Base-by-base conservation (phyloP, 2,888 invertebrate genomes). In the Euclidia mi region DNA sequence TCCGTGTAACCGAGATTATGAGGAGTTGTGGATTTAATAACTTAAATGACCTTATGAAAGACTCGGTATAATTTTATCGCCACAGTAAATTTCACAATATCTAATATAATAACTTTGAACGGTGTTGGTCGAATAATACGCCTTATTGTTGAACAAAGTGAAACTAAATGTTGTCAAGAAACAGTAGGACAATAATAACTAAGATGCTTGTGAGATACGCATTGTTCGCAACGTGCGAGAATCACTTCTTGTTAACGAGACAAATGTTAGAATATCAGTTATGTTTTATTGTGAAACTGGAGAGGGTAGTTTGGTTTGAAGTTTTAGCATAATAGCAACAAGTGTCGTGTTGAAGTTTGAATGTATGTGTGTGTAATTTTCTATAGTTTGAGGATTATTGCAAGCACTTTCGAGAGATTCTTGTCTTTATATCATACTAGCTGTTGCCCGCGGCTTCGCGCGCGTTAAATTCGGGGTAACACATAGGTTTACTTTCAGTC, bases 1-100 rank as follows among this genome's bases (percentile, higher is more conserved):
- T 38, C 38, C 20, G 10, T 50, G 9, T 42, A 34, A 40, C 32
- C 38, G 7, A 52, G 18, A 64, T 70, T 64, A 70, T 41, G 68
- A 67, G 32, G 51, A 56, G 56, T 52, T 11, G 51, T 45, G 52
- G 64, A 64, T 67, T 64, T 60, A 41, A 64, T 60, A 37, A 72
- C 53, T 49, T 45, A 58, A 71, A 68, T 46, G 49, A 58, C 45
- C 28, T 41, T 17, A 17, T 49, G 53, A 56, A 56, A 56, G 50
- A 67, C 17, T 48, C 60, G n/a, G 42, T 49, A 38, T 43, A 52
- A 42, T 59, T 71, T 70, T 67, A 70, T 67, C 18, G 32, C 28
- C 2, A 60, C 55, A 48, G 42, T 71, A 71, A 70, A 66, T 55
- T 63, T 52, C 15, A 56, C 58, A 58, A 64, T 49, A 31, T 34